Evolutionary conservation across 2,888 invertebrate species (phyloP), one percentile per base, ranked within the genome.

Genomic region (Brassicogethes aeneus): DNA sequence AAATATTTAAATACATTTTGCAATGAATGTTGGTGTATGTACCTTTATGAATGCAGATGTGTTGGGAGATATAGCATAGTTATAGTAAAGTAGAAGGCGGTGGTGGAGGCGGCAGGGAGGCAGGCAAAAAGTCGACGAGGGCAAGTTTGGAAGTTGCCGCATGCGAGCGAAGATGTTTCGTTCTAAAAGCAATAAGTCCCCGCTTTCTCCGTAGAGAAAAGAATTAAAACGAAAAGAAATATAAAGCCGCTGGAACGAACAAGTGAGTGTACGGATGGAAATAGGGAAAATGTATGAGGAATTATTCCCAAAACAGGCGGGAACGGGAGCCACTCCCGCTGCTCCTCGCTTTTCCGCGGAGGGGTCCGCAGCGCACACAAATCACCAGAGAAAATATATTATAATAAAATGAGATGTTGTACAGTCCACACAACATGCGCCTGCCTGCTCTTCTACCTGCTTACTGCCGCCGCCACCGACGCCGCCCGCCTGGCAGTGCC

Each of bases 371-470:
- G 55, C 51, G 56, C 57, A 61, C 63, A 62, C 62, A 64, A 64
- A 63, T 64, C 64, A 63, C 64, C 60, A 61, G 61, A 62, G 62
- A 56, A 64, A 64, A 63, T 63, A 62, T 62, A 64, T 63, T 63
- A 61, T 62, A 62, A 62, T 62, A 62, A 62, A 64, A 64, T 57
- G 60, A 59, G 61, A 62, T 59, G 60, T 60, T 54, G 50, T 48
- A 60, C 56, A 60, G 59, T 60, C 56, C 54, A 60, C 53, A 57
- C 57, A 33, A 47, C 47, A 51, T 46, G 49, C 53, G 52, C 51
- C 31, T 39, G 42, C 42, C 51, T 47, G 46, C 44, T 44, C 45
- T 54, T 55, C 48, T 23, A 10, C 23, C 56, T 59, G 54, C 54
- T 47, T 43, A 46, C 43, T 55, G 46, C 48, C 48, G 48, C 44